phyloP scores from a whole-genome alignment of 2,113 vertebrate species.

The Azemiops feae region DNA sequence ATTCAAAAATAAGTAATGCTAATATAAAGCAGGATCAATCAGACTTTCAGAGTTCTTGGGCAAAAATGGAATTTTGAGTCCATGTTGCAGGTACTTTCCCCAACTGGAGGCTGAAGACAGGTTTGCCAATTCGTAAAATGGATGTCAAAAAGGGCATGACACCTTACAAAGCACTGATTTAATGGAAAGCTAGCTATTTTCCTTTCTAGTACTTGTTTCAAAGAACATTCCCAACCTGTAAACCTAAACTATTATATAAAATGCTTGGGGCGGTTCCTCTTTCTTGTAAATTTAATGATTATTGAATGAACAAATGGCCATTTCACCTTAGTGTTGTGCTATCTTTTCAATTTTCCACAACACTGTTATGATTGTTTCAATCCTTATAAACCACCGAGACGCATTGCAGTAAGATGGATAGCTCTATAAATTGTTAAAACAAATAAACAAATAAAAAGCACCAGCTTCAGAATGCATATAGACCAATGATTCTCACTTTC shows the following conservation, averaged over 20 bases:
- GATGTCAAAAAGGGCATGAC: background rate
- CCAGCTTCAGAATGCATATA: background rate
- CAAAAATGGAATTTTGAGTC: background rate
- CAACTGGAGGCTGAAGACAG: background rate
- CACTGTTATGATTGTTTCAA: background rate
- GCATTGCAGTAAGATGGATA: background rate
- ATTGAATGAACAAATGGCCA: background rate
- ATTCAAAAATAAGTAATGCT: background rate
- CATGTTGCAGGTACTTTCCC: background rate
- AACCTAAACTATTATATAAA: background rate
- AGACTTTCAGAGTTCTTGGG: background rate
- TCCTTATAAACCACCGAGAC: background rate
- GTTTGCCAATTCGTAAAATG: background rate
- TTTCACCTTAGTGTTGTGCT: background rate
- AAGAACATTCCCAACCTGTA: background rate
- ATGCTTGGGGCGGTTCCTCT: background rate
- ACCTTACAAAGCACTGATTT: background rate
- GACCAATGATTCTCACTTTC: background rate
- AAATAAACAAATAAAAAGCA: background rate
- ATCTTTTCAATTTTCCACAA: background rate
- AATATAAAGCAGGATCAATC: background rate
- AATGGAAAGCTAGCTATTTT: background rate
- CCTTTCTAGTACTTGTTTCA: background rate
- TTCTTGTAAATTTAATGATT: background rate
- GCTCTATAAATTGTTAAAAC: background rate